Evolutionary conservation across 2,888 invertebrate species (phyloP).

Genomic region (Ochropacha duplaris): DNA sequence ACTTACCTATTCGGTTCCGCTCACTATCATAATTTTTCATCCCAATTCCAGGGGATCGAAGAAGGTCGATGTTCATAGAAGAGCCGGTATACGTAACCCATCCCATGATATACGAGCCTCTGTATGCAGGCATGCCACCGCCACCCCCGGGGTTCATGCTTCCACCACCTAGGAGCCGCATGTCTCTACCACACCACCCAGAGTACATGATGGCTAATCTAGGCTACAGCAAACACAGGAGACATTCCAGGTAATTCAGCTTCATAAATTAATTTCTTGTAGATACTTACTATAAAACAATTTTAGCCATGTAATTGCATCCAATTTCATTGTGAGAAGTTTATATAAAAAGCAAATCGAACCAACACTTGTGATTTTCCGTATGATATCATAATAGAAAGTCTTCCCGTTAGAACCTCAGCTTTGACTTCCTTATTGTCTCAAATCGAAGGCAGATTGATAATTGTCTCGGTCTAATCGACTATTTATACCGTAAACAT

Average conservation of each 20-base stretch:
- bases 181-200: constrained; percentile 67
- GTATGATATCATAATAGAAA: neutral
- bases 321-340: neutral
- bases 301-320: too few relatives aligned
- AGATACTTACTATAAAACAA: too few relatives aligned
- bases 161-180: constrained; percentile 58
- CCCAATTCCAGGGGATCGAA: constrained; percentile 61
- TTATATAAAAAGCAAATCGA: neutral
- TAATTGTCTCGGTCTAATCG: neutral
- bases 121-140: constrained; percentile 59
- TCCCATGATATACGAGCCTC: constrained; percentile 68
- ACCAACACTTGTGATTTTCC: neutral
- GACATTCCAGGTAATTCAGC: constrained; percentile 63
- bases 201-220: constrained; percentile 63
- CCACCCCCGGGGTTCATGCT: constrained; percentile 60
- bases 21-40: neutral
- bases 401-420: neutral
- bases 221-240: constrained; percentile 57
- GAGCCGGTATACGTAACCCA: constrained; percentile 68
- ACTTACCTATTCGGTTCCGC: too few relatives aligned
- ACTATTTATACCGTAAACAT: neutral
- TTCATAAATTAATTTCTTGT: too few relatives aligned
- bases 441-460: neutral
- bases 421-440: neutral
- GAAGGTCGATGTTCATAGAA: constrained; percentile 70